Percentiles rank a stretch among this genome's conserved stretches.
Evolutionary conservation across 2,888 invertebrate species (phyloP).

Genomic region (Nomada lathburiana): DNA sequence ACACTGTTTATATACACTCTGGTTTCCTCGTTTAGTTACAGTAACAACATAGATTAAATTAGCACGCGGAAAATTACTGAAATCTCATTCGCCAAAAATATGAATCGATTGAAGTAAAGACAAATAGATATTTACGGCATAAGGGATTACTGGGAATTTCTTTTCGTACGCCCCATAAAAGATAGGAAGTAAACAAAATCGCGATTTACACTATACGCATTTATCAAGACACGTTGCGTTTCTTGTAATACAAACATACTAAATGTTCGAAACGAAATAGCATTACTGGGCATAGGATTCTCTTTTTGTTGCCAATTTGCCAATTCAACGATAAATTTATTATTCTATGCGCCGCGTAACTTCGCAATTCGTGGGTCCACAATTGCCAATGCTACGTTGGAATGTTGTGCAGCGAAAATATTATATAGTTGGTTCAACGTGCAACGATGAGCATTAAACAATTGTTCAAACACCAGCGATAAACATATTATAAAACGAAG

Average conservation of each 20-base stretch:
- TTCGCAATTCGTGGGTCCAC: constrained; percentile 17
- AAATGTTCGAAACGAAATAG: constrained; percentile 9
- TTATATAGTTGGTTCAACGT: not conserved
- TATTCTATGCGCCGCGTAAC: constrained; percentile 15
- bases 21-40: not conserved
- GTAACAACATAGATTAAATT: constrained; percentile 5
- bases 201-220: not conserved
- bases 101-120: not conserved
- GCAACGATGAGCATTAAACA: not conserved
- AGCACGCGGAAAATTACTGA: constrained; percentile 17
- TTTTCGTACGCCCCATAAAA: not conserved
- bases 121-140: not conserved
- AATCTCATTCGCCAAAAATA: not conserved
- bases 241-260: not conserved
- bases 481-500: not conserved
- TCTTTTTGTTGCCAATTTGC: constrained; percentile 48
- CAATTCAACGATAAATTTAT: constrained; percentile 43
- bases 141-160: not conserved
- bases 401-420: not conserved
- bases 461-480: not conserved
- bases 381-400: constrained; percentile 9
- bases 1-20: constrained; percentile 4
- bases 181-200: no score
- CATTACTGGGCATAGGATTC: constrained; percentile 6
- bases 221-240: not conserved